A percentile compares a stretch with the other conserved stretches of the same genome.
Conservation (phyloP, 2,888 invertebrate species). For the Keiferia lycopersicella region DNA sequence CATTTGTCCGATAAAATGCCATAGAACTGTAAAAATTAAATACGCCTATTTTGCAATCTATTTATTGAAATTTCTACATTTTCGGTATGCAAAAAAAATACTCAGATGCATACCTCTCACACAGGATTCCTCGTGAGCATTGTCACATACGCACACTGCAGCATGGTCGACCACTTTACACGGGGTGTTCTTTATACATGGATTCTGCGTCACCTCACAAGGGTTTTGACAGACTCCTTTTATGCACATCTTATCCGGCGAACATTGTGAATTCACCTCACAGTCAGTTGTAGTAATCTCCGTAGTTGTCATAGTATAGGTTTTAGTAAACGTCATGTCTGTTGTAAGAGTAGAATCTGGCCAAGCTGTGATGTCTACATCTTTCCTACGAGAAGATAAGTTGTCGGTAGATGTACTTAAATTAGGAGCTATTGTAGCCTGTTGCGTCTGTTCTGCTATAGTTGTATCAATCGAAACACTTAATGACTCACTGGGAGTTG, state of each 20-base stretch:
- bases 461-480: neutral
- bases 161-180: slow-evolving; percentile 84
- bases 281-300: slow-evolving; percentile 69
- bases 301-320: slow-evolving; percentile 39
- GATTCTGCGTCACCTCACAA: slow-evolving; percentile 72
- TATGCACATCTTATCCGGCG: slow-evolving; percentile 83
- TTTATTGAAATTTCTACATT: slow-evolving; percentile 18
- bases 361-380: slow-evolving; percentile 73
- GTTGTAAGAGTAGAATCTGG: slow-evolving; percentile 62
- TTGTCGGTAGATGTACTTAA: slow-evolving; percentile 66
- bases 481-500: neutral
- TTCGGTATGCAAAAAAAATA: slow-evolving; percentile 49
- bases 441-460: neutral
- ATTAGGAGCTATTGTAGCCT: slow-evolving; percentile 33
- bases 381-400: slow-evolving; percentile 68
- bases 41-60: slow-evolving; percentile 13
- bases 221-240: slow-evolving; percentile 84
- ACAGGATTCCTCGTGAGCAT: slow-evolving; percentile 82
- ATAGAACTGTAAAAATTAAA: slow-evolving; percentile 27
- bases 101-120: slow-evolving; percentile 81
- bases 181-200: slow-evolving; percentile 82
- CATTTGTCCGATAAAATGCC: slow-evolving; percentile 77
- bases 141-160: slow-evolving; percentile 83
- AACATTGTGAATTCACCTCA: slow-evolving; percentile 83
- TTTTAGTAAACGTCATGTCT: slow-evolving; percentile 59